Evolutionary conservation across 1,140 invertebrate genomes (phyloP).

Genomic region (Temnothorax longispinosus): DNA sequence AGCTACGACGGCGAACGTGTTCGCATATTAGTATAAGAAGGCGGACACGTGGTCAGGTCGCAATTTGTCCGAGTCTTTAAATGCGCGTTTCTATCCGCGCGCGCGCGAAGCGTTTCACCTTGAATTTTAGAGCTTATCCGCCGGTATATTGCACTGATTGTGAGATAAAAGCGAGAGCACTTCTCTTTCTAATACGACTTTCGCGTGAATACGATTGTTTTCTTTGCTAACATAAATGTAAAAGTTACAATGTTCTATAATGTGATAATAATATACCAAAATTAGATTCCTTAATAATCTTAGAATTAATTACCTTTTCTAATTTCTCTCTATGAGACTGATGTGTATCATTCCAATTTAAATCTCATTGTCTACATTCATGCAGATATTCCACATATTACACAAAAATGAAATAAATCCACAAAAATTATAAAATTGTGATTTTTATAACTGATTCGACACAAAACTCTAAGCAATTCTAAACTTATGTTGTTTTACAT

Average conservation of each 20-base stretch:
- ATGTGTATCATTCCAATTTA: not conserved
- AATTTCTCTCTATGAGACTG: not conserved
- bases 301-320: not conserved
- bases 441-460: not conserved
- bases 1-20: slow-evolving; percentile 31
- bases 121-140: not conserved
- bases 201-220: not conserved
- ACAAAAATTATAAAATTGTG: not conserved
- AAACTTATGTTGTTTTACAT: not conserved
- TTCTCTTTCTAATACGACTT: not conserved
- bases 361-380: not conserved
- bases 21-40: slow-evolving; percentile 56
- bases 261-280: not conserved
- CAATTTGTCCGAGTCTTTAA: slow-evolving; percentile 71
- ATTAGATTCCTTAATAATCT: not conserved
- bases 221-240: not conserved
- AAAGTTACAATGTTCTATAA: not conserved
- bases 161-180: not conserved
- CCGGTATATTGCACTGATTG: not conserved
- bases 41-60: slow-evolving; percentile 56
- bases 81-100: slow-evolving; percentile 57
- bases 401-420: not conserved
- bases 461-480: not conserved
- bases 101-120: not conserved
- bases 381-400: not conserved